These are phyloP conservation scores for Nymphalis polychloros DNA, from an alignment of 2,888 invertebrate species.

Conservation along the genomic window DNA sequence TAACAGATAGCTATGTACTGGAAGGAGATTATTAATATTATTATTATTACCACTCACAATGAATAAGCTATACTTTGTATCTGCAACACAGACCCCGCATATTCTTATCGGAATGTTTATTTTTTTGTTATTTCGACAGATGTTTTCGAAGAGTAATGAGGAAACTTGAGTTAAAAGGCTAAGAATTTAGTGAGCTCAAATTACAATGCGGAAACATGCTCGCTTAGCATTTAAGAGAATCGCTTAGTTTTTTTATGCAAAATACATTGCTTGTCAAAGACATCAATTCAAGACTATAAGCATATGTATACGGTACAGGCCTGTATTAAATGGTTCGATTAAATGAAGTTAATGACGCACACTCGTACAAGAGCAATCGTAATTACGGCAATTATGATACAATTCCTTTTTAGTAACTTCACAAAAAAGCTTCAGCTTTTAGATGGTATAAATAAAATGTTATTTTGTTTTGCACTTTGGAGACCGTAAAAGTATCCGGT, in stretches of 20 bases:
- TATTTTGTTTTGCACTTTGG: not conserved
- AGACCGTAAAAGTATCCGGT: not conserved
- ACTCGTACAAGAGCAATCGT: not conserved
- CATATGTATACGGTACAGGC: no score
- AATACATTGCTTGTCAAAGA: not conserved
- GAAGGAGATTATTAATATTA: no score
- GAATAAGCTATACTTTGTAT: no score
- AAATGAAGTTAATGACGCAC: not conserved
- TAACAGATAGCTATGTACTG: no score
- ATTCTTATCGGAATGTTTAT: no score
- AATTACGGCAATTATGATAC: not conserved
- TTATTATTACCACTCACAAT: no score
- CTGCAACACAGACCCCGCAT: no score
- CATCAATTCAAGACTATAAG: not conserved
- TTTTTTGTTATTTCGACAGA: not conserved
- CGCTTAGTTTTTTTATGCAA: slow-evolving; percentile 2
- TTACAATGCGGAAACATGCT: slow-evolving; percentile 3
- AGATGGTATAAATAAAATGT: not conserved
- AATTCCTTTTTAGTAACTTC: not conserved
- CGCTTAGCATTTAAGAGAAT: not conserved
- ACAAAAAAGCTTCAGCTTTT: not conserved
- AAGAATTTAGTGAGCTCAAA: not conserved
- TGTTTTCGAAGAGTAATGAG: not conserved
- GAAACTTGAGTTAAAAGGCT: not conserved
- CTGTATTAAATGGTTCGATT: not conserved